These are phyloP conservation scores for Noturus placidus DNA, from an alignment of 2,113 vertebrate species.

Conservation along the genomic window DNA sequence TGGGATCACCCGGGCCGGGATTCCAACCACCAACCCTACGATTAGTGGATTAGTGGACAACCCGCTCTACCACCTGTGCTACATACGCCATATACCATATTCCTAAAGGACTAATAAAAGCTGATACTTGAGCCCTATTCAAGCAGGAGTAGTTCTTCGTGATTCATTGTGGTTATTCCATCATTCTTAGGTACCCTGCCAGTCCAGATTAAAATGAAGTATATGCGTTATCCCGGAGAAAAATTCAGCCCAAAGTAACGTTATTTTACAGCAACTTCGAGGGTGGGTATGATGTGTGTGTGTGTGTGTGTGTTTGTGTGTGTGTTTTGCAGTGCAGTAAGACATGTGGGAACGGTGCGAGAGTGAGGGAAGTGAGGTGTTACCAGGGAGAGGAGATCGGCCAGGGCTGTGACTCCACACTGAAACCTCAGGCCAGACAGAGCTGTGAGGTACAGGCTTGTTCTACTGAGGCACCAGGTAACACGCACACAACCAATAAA, in stretches of 20 bases:
- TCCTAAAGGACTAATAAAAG: background rate
- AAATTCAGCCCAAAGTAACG: background rate
- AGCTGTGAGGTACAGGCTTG: constrained; percentile 73
- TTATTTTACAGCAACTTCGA: background rate
- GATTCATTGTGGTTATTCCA: background rate
- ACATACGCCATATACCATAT: no score
- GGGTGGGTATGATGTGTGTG: no score
- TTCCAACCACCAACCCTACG: no score
- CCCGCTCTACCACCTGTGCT: no score
- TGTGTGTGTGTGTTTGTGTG: constrained; percentile 2
- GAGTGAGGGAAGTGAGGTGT: constrained; percentile 81
- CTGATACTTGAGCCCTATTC: background rate
- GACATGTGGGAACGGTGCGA: constrained; percentile 78
- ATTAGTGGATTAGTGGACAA: no score
- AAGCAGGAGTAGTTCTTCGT: background rate
- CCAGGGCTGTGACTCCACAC: constrained; percentile 73
- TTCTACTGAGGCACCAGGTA: constrained; percentile 75
- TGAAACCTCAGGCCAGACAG: constrained; percentile 77
- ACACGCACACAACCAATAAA: background rate
- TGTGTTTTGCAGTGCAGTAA: constrained; percentile 79
- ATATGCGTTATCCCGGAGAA: background rate
- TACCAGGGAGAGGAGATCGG: constrained; percentile 79
- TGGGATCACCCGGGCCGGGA: no score
- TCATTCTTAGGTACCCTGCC: background rate
- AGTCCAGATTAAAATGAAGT: background rate